phyloP scores from a whole-genome alignment of 2,797 vertebrate species.

The Forpus xanthops region DNA sequence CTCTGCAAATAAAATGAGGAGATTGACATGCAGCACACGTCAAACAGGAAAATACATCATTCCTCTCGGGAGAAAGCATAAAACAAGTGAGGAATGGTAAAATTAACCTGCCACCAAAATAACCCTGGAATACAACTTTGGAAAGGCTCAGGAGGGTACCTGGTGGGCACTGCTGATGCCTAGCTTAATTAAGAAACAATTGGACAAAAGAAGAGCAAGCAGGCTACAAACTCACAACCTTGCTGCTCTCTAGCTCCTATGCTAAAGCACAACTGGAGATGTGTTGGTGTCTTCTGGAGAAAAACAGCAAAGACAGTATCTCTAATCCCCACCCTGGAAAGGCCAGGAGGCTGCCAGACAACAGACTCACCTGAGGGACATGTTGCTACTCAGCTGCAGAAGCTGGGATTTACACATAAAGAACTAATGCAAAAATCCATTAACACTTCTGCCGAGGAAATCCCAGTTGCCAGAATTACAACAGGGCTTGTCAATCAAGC shows the following conservation, averaged over 20 bases:
- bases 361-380: not conserved
- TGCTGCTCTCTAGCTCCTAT: not conserved
- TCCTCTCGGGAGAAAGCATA: not conserved
- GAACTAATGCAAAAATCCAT: constrained; percentile 4
- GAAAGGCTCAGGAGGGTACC: not conserved
- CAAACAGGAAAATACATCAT: not conserved
- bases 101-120: not conserved
- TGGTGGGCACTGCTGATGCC: not conserved
- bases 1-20: constrained; percentile 52
- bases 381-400: not conserved
- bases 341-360: not conserved
- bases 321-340: fast-evolving
- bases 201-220: not conserved
- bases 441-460: not conserved
- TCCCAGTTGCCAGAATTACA: not conserved
- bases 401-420: not conserved
- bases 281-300: not conserved
- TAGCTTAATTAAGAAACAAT: not conserved
- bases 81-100: not conserved
- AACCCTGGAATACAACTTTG: not conserved
- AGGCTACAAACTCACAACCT: not conserved
- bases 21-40: not conserved
- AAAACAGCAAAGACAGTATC: not conserved
- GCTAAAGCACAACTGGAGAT: not conserved
- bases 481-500: not conserved